These are phyloP conservation scores for Cercocebus atys DNA, from an alignment of 2,113 vertebrate genomes.

Conservation along the genomic window DNA sequence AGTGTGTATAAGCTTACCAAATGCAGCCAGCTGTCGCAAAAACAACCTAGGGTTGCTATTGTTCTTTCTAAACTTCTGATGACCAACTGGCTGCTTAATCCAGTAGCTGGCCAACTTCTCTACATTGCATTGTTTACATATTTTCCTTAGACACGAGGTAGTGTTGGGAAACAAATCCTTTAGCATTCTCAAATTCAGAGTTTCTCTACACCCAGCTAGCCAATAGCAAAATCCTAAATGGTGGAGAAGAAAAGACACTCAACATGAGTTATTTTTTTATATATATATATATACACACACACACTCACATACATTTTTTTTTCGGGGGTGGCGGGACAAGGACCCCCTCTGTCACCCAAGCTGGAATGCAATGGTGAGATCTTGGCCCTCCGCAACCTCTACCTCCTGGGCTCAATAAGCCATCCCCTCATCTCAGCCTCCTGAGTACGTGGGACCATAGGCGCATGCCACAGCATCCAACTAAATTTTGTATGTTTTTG, in stretches of 20 bases:
- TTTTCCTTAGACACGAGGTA: neutral
- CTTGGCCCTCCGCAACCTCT: too few species aligned
- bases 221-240: conserved; percentile 9
- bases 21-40: conserved; percentile 53
- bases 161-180: conserved; percentile 15
- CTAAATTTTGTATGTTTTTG: too few species aligned
- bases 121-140: conserved; percentile 26
- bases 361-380: too few species aligned
- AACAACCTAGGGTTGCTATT: neutral
- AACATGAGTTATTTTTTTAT: neutral
- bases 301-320: neutral
- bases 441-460: too few species aligned
- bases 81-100: conserved; percentile 19
- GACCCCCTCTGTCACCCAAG: too few species aligned
- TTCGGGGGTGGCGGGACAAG: too few species aligned
- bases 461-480: too few species aligned
- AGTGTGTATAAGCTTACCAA: neutral
- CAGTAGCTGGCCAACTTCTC: neutral
- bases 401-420: too few species aligned
- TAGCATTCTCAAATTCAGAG: neutral
- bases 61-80: neutral
- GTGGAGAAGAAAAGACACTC: neutral
- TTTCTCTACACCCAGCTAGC: neutral
- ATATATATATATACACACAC: too few species aligned
- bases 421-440: too few species aligned